Base-by-base conservation (phyloP, 2,113 vertebrate genomes). In the Toxostoma redivivum region DNA sequence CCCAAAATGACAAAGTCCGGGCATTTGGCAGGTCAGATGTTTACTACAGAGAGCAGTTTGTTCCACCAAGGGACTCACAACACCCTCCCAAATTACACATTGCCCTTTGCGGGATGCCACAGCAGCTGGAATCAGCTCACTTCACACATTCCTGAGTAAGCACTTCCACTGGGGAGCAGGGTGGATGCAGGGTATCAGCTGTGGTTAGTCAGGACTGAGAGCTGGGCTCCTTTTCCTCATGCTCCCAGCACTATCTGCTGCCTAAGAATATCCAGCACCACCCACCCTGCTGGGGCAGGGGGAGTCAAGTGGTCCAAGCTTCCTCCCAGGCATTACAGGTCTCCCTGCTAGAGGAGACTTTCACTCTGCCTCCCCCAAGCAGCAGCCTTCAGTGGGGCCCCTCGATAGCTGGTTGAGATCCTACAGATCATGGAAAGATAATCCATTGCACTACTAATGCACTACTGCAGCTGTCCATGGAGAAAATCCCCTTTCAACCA, bases 401-500 rank as follows among this genome's bases (percentile, higher is more conserved):
- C 92, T 84, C 31, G 2, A 94, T 92, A 94, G 93, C 93, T 95
- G 80, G 92, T 94, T 61, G 92, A 95, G 95, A 96, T 92, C 93
- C 94, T 94, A 89, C 88, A 95, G 94, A 96, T 95, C 93, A 84
- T 84, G 92, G 93, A 96, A 97, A 95, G 96, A 96, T 96, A 95
- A 97, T 97, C 95, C 95, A 97, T 93, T 66, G 92, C 94, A 80
- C 88, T 84, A 95, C 93, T 95, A 97, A 96, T 91, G 88, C 97
- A 97, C 91, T 91, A 95, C 77, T 92, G 95, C 94, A 97, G 92
- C 95, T 97, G 94, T 95, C 97, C 92, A 93, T 81, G 90, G 93
- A 97, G 94, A 97, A 97, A 97, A 97, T 96, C 93, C 90, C 89
- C 81, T 95, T 97, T 95, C 95, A 95, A 95, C 85, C 25, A 79